These are phyloP conservation scores for Stegophylla sp. DNA, from an alignment of 2,888 invertebrate genomes.

Conservation along the genomic window DNA sequence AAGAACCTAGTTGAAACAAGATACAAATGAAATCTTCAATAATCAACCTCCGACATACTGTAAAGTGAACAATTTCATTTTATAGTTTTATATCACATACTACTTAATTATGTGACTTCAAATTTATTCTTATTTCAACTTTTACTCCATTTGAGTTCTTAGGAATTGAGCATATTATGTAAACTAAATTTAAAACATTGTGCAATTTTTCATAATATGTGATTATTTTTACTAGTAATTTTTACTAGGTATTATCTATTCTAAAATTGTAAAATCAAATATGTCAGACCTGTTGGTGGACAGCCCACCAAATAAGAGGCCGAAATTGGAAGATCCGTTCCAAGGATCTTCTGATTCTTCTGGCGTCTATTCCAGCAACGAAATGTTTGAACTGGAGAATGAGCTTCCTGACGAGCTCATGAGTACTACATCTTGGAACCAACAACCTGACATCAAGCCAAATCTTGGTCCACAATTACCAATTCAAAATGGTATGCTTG, in stretches of 20 bases:
- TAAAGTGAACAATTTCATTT: conserved; percentile 29
- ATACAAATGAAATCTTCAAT: conserved; percentile 48
- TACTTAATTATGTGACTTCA: conserved; percentile 51
- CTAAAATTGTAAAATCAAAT: conserved; percentile 62
- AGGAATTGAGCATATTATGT: conserved; percentile 28
- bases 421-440: conserved; percentile 75
- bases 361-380: conserved; percentile 76
- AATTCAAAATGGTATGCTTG: conserved; percentile 68
- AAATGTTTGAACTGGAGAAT: conserved; percentile 89
- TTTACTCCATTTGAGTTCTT: conserved; percentile 36
- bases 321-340: conserved; percentile 84
- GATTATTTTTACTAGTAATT: conserved; percentile 51
- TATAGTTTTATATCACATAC: conserved; percentile 43
- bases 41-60: background rate
- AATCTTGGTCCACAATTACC: conserved; percentile 75
- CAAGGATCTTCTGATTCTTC: conserved; percentile 81
- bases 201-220: conserved; percentile 56
- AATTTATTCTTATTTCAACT: conserved; percentile 14
- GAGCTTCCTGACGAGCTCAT: conserved; percentile 90
- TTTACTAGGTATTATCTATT: conserved; percentile 44
- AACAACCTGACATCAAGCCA: conserved; percentile 78
- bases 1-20: conserved; percentile 28
- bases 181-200: conserved; percentile 34
- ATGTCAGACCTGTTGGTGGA: conserved; percentile 95
- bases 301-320: conserved; percentile 96